Percentiles rank a stretch among this genome's conserved stretches.
phyloP scores from a whole-genome alignment of 2,797 vertebrate species.

The Silurus aristotelis region DNA sequence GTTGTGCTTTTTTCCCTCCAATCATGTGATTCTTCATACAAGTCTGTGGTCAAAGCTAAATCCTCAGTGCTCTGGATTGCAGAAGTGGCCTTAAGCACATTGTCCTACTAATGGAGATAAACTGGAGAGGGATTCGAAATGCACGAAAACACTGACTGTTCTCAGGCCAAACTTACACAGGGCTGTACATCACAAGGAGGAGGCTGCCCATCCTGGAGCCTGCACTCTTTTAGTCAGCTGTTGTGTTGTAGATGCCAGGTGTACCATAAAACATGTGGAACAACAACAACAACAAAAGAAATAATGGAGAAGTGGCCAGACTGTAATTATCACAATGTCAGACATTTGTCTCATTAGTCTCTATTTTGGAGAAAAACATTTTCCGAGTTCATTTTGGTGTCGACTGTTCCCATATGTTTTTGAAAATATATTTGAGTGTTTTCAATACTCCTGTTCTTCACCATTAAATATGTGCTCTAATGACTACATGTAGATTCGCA shows the following conservation, averaged over 20 bases:
- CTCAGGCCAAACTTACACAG: not conserved
- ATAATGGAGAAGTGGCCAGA: not conserved
- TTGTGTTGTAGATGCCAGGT: not conserved
- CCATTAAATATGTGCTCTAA: too few species aligned
- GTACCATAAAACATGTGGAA: not conserved
- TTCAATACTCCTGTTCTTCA: not conserved
- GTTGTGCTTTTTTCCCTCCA: not conserved
- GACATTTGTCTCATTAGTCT: not conserved
- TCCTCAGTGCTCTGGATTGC: not conserved
- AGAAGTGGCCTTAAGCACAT: not conserved
- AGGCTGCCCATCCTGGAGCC: not conserved
- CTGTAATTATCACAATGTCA: not conserved
- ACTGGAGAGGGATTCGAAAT: conserved; percentile 2
- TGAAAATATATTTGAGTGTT: not conserved
- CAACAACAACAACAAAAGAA: not conserved
- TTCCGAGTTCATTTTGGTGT: not conserved
- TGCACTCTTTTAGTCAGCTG: not conserved
- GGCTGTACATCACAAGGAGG: conserved; percentile 17
- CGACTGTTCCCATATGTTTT: conserved; percentile 8
- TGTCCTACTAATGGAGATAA: conserved; percentile 30
- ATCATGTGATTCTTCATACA: not conserved
- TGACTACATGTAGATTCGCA: too few species aligned
- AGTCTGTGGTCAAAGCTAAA: not conserved
- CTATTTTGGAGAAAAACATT: not conserved
- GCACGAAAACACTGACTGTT: conserved; percentile 12